Conservation (phyloP, 2,797 vertebrate species). For the Champsocephalus gunnari region DNA sequence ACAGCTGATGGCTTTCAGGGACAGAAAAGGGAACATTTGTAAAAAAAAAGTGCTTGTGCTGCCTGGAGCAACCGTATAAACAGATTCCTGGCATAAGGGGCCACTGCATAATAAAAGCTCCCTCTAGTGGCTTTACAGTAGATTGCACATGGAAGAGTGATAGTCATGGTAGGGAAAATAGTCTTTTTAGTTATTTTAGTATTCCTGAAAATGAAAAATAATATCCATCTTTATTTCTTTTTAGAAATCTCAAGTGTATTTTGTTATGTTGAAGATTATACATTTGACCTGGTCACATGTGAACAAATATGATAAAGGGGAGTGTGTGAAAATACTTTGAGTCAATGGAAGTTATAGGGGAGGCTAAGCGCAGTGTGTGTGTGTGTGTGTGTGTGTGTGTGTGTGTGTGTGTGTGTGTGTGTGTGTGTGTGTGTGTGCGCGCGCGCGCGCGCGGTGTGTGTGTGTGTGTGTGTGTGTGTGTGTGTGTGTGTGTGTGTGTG, state of each 20-base stretch:
- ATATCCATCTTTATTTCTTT: conserved; percentile 10
- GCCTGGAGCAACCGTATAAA: conserved; percentile 19
- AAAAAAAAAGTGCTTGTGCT: conserved; percentile 28
- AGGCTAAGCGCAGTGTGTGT: conserved; percentile 6
- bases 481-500: too few relatives aligned
- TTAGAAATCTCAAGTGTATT: neutral
- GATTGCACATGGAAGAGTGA: conserved; percentile 40
- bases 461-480: too few relatives aligned
- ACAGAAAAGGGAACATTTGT: conserved; percentile 35
- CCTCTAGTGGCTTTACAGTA: conserved; percentile 83
- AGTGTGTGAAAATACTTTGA: conserved; percentile 12
- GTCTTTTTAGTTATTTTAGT: neutral
- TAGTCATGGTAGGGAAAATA: neutral
- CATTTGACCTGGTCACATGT: conserved; percentile 10
- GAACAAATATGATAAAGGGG: conserved; percentile 22
- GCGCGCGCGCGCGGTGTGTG: too few relatives aligned
- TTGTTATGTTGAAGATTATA: conserved; percentile 7
- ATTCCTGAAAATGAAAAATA: conserved; percentile 12
- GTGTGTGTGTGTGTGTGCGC: too few relatives aligned
- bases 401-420: too few relatives aligned
- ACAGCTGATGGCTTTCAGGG: conserved; percentile 28
- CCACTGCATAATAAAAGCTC: conserved; percentile 78
- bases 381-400: conserved; percentile 12
- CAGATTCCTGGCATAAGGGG: conserved; percentile 19
- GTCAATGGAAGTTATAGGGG: conserved; percentile 29